phyloP scores from a whole-genome alignment of 2,888 invertebrate species.

The Entomobrya proxima region DNA sequence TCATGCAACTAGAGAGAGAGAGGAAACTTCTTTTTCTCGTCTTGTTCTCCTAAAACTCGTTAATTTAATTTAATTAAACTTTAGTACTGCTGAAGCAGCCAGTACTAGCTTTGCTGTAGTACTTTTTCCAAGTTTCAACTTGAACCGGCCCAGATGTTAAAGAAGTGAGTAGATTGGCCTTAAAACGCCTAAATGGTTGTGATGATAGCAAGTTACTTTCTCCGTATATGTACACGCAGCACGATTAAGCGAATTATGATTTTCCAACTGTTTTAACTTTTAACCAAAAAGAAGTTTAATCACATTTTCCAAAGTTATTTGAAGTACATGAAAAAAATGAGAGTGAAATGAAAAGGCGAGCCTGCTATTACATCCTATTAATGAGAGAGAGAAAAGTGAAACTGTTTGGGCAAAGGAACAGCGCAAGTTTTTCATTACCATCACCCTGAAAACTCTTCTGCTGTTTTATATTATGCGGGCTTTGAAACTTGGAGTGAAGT shows the following conservation, averaged over 20 bases:
- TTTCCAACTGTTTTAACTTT: constrained; percentile 34
- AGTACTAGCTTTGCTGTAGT: not conserved
- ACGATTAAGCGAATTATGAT: constrained; percentile 28
- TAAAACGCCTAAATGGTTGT: not conserved
- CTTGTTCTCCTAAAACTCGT: constrained; percentile 28
- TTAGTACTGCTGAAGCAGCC: not conserved
- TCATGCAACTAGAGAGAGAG: constrained; percentile 27
- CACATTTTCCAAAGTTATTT: constrained; percentile 18
- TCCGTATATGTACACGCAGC: constrained; percentile 21
- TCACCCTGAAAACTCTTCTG: not conserved
- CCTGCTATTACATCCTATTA: not conserved
- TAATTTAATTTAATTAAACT: constrained; percentile 46
- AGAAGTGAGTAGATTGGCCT: not conserved
- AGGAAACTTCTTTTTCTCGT: constrained; percentile 7
- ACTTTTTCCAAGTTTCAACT: constrained; percentile 20
- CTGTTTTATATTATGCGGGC: no score
- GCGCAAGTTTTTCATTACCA: not conserved
- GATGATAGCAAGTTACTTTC: constrained; percentile 15
- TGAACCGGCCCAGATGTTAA: not conserved
- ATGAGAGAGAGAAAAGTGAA: not conserved
- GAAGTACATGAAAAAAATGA: not conserved
- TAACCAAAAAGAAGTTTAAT: constrained; percentile 31
- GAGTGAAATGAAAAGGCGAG: constrained; percentile 3
- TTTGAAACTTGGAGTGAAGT: not conserved
- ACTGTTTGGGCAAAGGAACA: not conserved